phyloP scores from a whole-genome alignment of 2,113 vertebrate genomes.

The Python bivittatus region DNA sequence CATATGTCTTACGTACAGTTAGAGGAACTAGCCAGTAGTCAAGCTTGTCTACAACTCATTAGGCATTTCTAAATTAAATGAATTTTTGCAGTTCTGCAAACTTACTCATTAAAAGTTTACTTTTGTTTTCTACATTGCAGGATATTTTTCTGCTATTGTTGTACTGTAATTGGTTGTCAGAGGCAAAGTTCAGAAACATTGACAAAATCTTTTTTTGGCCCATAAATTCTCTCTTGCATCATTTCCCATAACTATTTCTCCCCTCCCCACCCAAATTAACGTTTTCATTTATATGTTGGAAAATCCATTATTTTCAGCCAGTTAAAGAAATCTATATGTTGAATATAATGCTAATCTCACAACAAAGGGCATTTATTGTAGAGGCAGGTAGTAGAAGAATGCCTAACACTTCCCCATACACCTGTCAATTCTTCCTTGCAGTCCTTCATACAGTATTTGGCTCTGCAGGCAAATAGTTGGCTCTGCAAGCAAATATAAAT shows the following conservation, averaged over 20 bases:
- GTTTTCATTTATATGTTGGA: background rate
- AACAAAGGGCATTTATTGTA: background rate
- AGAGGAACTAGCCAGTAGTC: background rate
- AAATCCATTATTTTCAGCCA: conserved; percentile 3
- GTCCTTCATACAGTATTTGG: background rate
- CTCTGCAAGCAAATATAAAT: background rate
- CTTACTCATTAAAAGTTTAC: background rate
- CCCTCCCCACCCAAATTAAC: conserved; percentile 1
- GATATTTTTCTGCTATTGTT: conserved; percentile 15
- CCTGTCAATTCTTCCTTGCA: too few species aligned
- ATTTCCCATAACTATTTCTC: conserved; percentile 27
- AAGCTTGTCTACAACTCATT: background rate
- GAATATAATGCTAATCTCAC: background rate
- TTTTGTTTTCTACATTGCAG: background rate
- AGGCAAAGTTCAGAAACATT: conserved; percentile 3
- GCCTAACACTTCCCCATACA: background rate
- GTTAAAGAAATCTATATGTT: background rate
- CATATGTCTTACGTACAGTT: background rate
- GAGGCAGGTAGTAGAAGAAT: background rate
- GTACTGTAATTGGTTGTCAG: conserved; percentile 1
- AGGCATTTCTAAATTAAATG: conserved; percentile 5
- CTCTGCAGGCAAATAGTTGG: background rate
- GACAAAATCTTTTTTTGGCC: background rate
- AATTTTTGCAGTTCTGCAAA: background rate
- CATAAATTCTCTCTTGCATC: conserved; percentile 8